Percentiles rank a stretch among this genome's conserved stretches.
phyloP scores from a whole-genome alignment of 2,797 vertebrate genomes.

The Neostethus bicornis region DNA sequence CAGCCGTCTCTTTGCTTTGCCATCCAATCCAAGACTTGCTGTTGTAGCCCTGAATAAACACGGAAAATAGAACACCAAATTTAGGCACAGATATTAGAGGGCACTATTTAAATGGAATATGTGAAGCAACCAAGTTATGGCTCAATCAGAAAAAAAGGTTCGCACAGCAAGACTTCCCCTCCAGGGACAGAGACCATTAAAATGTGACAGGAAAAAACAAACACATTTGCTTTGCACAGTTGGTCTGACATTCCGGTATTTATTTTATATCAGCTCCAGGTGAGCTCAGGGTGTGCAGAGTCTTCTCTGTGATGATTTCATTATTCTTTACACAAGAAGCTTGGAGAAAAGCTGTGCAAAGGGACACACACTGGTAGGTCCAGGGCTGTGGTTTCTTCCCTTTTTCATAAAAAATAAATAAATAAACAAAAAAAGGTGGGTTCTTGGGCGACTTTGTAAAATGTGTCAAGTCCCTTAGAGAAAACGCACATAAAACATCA shows the following conservation, averaged over 20 bases:
- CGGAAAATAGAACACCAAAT: conserved; percentile 68
- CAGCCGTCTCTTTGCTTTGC: conserved; percentile 66
- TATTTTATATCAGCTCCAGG: conserved; percentile 57
- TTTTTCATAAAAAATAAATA: too few species aligned
- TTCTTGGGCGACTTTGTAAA: conserved; percentile 2
- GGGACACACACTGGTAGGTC: conserved; percentile 6
- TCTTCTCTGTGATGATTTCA: conserved; percentile 57
- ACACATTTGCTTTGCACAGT: conserved; percentile 72
- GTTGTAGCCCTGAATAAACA: conserved; percentile 71
- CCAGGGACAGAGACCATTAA: conserved; percentile 64
- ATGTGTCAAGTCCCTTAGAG: conserved; percentile 1
- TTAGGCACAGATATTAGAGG: conserved; percentile 67
- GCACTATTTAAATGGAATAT: conserved; percentile 53
- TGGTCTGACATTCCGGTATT: conserved; percentile 62
- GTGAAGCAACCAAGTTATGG: conserved; percentile 47
- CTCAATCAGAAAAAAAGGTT: conserved; percentile 69
- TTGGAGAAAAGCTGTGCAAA: conserved; percentile 26
- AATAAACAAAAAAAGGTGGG: too few species aligned
- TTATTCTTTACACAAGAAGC: conserved; percentile 28
- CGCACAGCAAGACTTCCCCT: conserved; percentile 54
- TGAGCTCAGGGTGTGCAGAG: conserved; percentile 51
- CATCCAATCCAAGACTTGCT: conserved; percentile 67
- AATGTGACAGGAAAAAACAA: conserved; percentile 71
- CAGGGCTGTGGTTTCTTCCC: conserved; percentile 1
- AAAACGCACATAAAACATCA: too few species aligned